Percentiles rank a stretch among this genome's conserved stretches.
Evolutionary conservation across 2,113 vertebrate genomes (phyloP).

Genomic region (Pedetes capensis): DNA sequence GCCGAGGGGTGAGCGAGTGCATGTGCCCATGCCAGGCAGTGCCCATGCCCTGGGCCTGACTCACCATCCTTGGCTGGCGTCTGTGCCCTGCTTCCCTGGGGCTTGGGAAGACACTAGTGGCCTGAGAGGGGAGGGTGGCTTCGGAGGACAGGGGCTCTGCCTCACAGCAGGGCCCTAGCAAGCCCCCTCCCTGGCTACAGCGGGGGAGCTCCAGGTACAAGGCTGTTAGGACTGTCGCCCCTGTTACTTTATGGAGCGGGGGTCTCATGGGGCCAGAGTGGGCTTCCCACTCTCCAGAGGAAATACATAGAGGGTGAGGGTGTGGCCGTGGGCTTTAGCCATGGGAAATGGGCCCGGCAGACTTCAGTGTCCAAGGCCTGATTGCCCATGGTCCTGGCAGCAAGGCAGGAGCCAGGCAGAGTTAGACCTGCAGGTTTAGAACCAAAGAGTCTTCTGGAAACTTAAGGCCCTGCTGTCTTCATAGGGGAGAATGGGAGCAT

Average conservation of each 20-base stretch:
- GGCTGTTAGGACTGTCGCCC: accelerated
- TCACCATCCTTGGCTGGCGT: too few species aligned
- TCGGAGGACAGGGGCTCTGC: background rate
- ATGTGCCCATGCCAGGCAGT: too few species aligned
- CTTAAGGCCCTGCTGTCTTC: accelerated
- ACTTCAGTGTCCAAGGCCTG: background rate
- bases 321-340: accelerated
- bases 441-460: background rate
- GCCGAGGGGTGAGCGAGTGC: background rate
- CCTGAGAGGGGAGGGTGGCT: background rate
- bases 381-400: accelerated
- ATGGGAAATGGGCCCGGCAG: background rate
- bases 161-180: too few species aligned
- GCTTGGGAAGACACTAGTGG: accelerated
- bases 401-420: too few species aligned
- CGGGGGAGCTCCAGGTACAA: accelerated
- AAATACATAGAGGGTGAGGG: slow-evolving; percentile 18
- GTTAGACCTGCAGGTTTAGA: too few species aligned
- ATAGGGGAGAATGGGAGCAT: accelerated
- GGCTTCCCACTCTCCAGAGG: background rate
- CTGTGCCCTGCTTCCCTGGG: too few species aligned
- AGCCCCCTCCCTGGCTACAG: background rate
- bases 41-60: too few species aligned
- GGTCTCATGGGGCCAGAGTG: accelerated
- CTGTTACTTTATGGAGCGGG: background rate